These are phyloP conservation scores for Papilio xuthus DNA, from an alignment of 1,140 invertebrate species.

Conservation along the genomic window DNA sequence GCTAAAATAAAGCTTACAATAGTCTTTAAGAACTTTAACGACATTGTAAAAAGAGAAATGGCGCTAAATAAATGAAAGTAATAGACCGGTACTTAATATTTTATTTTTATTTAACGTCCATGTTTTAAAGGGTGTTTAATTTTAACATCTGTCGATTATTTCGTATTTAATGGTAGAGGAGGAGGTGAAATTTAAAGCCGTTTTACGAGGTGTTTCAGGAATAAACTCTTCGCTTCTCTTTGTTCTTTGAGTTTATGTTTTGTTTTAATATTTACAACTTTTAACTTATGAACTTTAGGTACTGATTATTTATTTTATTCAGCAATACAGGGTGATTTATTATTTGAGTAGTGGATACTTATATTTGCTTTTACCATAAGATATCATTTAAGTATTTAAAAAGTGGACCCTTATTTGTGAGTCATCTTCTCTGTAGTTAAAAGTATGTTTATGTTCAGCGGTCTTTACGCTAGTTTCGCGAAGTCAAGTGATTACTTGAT, in stretches of 20 bases:
- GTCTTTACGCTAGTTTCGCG: no score
- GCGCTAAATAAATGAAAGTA: neutral
- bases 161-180: neutral
- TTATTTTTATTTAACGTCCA: conserved; percentile 17
- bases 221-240: neutral
- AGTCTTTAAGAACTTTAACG: neutral
- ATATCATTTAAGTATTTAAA: no score
- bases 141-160: conserved; percentile 24
- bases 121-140: neutral
- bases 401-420: no score
- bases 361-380: no score
- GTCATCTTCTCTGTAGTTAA: no score
- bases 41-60: neutral
- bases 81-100: neutral
- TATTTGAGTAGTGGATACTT: no score
- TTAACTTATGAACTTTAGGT: neutral
- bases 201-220: conserved; percentile 11
- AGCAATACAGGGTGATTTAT: no score
- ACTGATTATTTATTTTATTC: neutral
- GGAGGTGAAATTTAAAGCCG: neutral
- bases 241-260: conserved; percentile 15
- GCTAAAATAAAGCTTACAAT: neutral
- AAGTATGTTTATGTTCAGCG: no score
- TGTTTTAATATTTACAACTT: neutral
- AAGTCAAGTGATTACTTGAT: no score